Evolutionary conservation across 2,888 invertebrate genomes (phyloP), one percentile per base, ranked within the genome.

Genomic region (Coelinius sp.): DNA sequence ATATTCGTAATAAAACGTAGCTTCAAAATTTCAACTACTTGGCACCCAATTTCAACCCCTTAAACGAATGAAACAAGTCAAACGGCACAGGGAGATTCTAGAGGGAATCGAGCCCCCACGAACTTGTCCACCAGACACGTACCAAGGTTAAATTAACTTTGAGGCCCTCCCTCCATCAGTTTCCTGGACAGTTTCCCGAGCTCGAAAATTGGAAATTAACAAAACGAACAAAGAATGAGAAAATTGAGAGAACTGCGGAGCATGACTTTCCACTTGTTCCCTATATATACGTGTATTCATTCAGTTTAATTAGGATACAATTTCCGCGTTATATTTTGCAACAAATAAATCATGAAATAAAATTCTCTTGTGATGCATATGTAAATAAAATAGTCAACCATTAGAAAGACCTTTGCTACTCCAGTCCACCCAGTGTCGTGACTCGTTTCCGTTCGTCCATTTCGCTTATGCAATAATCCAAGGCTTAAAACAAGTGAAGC

Each of bases 151-250:
- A 49, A 49, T 49, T 49, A 49, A 49, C 49, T 49, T 49, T 49
- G 22, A 20, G 20, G 8, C 31, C 8, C 49, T 22, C 49, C 10
- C 17, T 49, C 22, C 17, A 17, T 49, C 49, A 49, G 49, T 49
- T 49, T 49, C 49, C 49, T 49, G 49, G 20, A 49, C 49, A 49
- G 49, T 49, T 49, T 49, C 20, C 49, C 49, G 49, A 10, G 1
- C 49, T 49, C 49, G 49, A 49, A 14, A 49, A 49, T 49, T 49
- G 49, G 17, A 49, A 49, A 49, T 49, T 49, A 22, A 49, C 49
- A 46, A 66, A 62, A 17, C 35, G 6, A 63, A 70, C 20, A 72
- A 67, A 75, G 67, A 70, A 73, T 59, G 73, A 73, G 70, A 68
- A 70, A 70, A 68, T 63, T 53, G 53, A 44, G 52, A 10, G 66